Percentiles rank a stretch among this genome's conserved stretches.
Conservation (phyloP, 1,140 invertebrate genomes). For the Trypoxylus dichotomus region DNA sequence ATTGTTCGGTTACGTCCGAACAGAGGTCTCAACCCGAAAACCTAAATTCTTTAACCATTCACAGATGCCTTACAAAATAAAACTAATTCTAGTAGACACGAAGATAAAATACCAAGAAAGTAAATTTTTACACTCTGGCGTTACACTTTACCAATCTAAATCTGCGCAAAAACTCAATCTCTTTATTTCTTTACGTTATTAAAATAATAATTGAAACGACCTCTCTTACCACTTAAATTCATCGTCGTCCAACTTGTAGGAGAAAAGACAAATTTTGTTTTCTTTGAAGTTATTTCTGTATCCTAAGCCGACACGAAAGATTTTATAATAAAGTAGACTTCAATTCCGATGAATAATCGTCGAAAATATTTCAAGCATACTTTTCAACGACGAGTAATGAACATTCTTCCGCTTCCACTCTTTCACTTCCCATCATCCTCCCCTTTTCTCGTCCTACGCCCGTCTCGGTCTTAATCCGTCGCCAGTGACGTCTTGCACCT, state of each 20-base stretch:
- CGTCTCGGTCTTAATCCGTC: background rate
- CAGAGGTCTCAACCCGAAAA: no score
- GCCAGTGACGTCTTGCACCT: background rate
- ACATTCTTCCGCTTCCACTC: background rate
- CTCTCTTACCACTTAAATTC: background rate
- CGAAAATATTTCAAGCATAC: background rate
- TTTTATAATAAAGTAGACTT: conserved; percentile 9
- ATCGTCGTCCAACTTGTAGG: background rate
- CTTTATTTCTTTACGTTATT: no score
- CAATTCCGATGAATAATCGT: background rate
- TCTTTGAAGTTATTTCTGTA: background rate
- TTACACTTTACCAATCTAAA: no score
- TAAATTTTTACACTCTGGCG: no score
- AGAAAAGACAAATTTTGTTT: background rate
- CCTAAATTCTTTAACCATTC: no score
- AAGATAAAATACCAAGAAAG: no score
- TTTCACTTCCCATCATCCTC: background rate
- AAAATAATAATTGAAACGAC: background rate
- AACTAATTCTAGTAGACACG: no score
- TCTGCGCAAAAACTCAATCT: no score
- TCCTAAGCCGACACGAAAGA: background rate
- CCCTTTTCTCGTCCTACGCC: background rate
- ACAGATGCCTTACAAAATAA: no score
- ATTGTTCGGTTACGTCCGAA: no score
- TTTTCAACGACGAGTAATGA: background rate